phyloP scores from a whole-genome alignment of 2,113 vertebrate species.

The Nycticebus coucang region DNA sequence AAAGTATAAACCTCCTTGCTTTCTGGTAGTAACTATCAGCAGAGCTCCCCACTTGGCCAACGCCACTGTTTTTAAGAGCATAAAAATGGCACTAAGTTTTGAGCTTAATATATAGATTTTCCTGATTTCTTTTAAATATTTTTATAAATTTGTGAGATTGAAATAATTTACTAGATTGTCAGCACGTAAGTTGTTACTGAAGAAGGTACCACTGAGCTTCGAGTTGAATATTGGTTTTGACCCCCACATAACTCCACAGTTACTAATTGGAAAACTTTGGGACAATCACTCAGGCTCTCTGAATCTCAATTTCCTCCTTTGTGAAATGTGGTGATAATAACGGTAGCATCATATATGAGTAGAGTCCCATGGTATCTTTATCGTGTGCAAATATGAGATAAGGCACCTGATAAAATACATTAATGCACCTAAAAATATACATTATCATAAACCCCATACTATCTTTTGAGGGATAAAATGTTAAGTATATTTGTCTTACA shows the following conservation, averaged over 20 bases:
- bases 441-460: neutral
- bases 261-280: neutral
- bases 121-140: slow-evolving; percentile 14
- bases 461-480: neutral
- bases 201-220: neutral
- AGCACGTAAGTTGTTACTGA: neutral
- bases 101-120: neutral
- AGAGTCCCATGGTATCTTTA: neutral
- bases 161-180: neutral
- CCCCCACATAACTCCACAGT: neutral
- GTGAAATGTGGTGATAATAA: neutral
- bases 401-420: neutral
- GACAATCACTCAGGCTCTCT: neutral
- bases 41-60: neutral
- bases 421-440: neutral
- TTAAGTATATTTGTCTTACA: neutral
- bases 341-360: neutral
- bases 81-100: neutral
- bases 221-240: neutral
- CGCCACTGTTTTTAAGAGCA: neutral
- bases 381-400: neutral
- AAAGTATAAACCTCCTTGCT: neutral
- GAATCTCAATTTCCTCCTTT: neutral
- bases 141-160: neutral
- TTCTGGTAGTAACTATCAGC: neutral